Evolutionary conservation across 2,113 vertebrate species (phyloP).

Genomic region (Lycaon pictus): DNA sequence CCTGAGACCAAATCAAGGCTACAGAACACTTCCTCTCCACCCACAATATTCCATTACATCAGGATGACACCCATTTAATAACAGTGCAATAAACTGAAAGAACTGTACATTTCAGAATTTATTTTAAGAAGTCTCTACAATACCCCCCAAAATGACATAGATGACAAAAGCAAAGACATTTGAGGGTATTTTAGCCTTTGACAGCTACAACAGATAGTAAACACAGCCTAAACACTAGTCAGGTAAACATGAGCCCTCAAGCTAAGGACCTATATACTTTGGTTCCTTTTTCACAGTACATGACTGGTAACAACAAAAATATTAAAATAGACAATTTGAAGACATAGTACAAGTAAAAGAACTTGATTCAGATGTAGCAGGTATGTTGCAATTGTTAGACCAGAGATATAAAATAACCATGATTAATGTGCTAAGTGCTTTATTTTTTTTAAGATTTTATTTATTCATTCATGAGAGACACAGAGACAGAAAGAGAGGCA

Average conservation of each 20-base stretch:
- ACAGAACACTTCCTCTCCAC: neutral
- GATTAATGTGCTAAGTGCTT: neutral
- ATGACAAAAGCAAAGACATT: neutral
- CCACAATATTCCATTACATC: neutral
- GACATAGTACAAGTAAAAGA: neutral
- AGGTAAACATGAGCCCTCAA: neutral
- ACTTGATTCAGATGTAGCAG: neutral
- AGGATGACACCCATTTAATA: neutral
- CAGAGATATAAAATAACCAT: neutral
- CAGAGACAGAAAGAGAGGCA: too few species aligned
- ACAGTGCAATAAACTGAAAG: neutral
- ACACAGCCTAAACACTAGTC: neutral
- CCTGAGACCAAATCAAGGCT: neutral
- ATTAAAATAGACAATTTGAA: neutral
- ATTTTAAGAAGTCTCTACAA: neutral
- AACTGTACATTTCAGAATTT: neutral
- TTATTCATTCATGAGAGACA: too few species aligned
- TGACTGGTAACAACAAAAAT: neutral
- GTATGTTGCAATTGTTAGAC: neutral
- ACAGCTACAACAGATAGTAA: neutral
- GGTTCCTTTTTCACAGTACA: neutral
- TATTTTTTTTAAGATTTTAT: too few species aligned
- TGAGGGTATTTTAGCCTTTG: neutral
- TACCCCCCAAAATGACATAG: neutral
- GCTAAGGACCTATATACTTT: neutral